Conservation (phyloP, 35 echinoderm and acorn worm species). For the Anneissia japonica region DNA sequence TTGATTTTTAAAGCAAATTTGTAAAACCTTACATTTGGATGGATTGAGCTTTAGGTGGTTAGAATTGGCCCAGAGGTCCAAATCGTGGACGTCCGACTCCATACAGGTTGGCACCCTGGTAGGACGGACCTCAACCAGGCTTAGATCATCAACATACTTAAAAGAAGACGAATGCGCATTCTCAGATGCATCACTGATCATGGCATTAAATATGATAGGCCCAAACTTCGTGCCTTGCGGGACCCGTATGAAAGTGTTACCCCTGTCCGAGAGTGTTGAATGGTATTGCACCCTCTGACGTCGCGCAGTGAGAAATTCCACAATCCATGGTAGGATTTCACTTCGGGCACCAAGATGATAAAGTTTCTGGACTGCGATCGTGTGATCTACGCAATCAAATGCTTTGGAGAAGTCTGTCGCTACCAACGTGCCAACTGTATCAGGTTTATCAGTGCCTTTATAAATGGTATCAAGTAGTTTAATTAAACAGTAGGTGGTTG, state of each 20-base stretch:
- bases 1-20: constrained; percentile 7
- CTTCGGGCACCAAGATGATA: constrained; percentile 1
- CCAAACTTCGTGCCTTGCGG: constrained; percentile 36
- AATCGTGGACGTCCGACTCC: background rate
- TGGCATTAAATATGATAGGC: too few species aligned
- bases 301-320: constrained; percentile 7
- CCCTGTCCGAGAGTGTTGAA: background rate
- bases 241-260: background rate
- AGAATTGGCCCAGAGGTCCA: background rate
- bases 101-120: too few species aligned
- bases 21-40: constrained; percentile 14
- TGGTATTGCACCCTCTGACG: constrained; percentile 9
- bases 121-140: too few species aligned
- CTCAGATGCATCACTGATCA: too few species aligned
- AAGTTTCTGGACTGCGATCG: constrained; percentile 16
- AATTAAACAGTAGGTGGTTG: constrained; percentile 19
- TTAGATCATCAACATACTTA: too few species aligned
- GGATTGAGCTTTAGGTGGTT: constrained; percentile 7
- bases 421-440: too few species aligned
- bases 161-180: too few species aligned
- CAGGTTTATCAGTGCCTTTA: constrained; percentile 5
- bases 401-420: too few species aligned
- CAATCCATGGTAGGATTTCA: constrained; percentile 28
- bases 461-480: background rate
- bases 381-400: constrained; percentile 46